These are phyloP conservation scores for Pseudomugil tenellus DNA, from an alignment of 2,797 vertebrate species.

Conservation along the genomic window DNA sequence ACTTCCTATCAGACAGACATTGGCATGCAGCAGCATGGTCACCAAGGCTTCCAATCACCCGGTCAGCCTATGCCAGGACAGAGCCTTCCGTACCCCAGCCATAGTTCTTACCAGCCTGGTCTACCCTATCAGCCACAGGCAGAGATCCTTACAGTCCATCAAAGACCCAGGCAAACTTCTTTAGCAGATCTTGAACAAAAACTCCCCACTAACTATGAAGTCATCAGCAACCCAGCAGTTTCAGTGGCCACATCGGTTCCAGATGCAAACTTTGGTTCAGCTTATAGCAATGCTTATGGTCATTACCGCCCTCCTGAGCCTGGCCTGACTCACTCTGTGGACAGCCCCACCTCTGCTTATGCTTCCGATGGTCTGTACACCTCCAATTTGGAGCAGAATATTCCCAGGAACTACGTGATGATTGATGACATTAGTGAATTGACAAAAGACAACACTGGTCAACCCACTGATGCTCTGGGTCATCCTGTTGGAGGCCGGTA, in stretches of 20 bases:
- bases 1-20: conserved; percentile 87
- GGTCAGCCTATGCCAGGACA: conserved; percentile 86
- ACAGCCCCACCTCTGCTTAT: conserved; percentile 88
- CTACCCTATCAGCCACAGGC: conserved; percentile 85
- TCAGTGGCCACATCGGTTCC: conserved; percentile 87
- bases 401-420: conserved; percentile 98
- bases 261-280: conserved; percentile 82
- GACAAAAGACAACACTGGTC: conserved; percentile 90
- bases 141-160: conserved; percentile 87
- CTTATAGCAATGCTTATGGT: conserved; percentile 87
- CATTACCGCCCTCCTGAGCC: conserved; percentile 87
- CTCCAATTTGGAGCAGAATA: conserved; percentile 93
- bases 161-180: conserved; percentile 93
- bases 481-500: conserved; percentile 83
- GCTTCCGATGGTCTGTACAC: conserved; percentile 91
- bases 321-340: conserved; percentile 82
- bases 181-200: conserved; percentile 97
- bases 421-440: conserved; percentile 99
- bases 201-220: conserved; percentile 95
- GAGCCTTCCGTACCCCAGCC: conserved; percentile 84
- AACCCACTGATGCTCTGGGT: conserved; percentile 77
- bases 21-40: conserved; percentile 84
- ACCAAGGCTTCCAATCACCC: conserved; percentile 87
- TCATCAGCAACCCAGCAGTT: conserved; percentile 87
- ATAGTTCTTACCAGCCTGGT: conserved; percentile 80